Percentiles rank a stretch among this genome's conserved stretches.
phyloP scores from a whole-genome alignment of 23 tunicate genomes.

The Clavelina lepadiformis region DNA sequence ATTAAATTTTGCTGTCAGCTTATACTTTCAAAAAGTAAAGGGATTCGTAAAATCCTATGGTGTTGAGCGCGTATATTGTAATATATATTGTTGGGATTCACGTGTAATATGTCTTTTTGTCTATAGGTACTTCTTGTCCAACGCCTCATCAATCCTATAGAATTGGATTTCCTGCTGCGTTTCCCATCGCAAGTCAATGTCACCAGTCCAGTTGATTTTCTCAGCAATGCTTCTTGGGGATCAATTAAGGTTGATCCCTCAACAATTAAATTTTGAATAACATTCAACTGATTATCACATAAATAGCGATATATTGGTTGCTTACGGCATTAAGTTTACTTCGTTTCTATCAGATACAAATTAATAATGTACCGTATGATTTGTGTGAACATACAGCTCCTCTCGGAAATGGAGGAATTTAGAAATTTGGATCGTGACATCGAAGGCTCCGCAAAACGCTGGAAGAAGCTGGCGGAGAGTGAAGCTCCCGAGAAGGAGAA shows the following conservation, averaged over 20 bases:
- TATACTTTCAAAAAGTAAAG: no score
- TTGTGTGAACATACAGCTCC: no score
- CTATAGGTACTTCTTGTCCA: conserved; percentile 69
- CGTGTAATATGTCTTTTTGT: not conserved
- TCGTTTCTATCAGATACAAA: no score
- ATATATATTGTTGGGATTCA: no score
- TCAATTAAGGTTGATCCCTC: conserved; percentile 53
- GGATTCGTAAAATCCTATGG: no score
- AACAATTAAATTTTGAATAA: not conserved
- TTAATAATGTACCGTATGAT: not conserved
- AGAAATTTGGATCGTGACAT: conserved; percentile 90
- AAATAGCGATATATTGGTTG: not conserved
- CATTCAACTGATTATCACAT: not conserved
- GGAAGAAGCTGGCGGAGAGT: conserved; percentile 97
- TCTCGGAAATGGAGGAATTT: conserved; percentile 98
- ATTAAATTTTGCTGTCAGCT: no score
- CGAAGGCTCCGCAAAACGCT: conserved; percentile 95
- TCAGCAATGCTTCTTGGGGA: conserved; percentile 88
- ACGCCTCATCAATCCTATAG: conserved; percentile 71
- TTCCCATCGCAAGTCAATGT: conserved; percentile 85
- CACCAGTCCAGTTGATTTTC: conserved; percentile 97
- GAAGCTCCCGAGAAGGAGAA: conserved; percentile 99
- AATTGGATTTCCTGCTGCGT: conserved; percentile 85
- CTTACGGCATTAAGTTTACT: no score
- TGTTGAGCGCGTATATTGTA: no score